Percentiles rank a stretch among this genome's conserved stretches.
These are phyloP conservation scores for Agapornis canus DNA, from an alignment of 2,797 vertebrate species.

Conservation along the genomic window DNA sequence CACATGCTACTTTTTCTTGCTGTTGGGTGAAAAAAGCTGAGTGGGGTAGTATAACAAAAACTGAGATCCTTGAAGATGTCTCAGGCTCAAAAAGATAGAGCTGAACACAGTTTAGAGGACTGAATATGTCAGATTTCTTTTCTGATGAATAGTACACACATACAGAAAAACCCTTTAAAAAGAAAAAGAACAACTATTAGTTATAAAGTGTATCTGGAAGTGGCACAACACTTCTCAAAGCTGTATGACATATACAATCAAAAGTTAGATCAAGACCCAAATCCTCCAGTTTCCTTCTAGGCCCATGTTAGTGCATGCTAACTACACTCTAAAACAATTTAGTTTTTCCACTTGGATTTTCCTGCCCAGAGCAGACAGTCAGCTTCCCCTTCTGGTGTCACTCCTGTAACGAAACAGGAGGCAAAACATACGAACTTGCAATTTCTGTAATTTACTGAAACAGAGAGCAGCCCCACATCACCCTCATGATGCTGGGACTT, in stretches of 20 bases:
- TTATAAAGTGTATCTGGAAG: background rate
- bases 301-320: background rate
- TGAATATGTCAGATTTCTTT: background rate
- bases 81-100: background rate
- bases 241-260: background rate
- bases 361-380: background rate
- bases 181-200: background rate
- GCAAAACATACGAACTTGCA: background rate
- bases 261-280: background rate
- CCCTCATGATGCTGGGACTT: background rate
- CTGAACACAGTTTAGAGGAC: background rate
- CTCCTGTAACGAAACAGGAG: background rate
- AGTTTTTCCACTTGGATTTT: background rate
- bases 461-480: background rate
- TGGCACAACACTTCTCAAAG: background rate
- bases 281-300: background rate
- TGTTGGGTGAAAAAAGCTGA: background rate
- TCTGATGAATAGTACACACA: background rate
- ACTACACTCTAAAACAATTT: background rate
- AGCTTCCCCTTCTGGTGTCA: background rate
- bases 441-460: background rate
- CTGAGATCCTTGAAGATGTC: background rate
- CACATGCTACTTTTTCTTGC: background rate
- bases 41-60: background rate
- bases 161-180: background rate